A percentile compares a stretch with the other conserved stretches of the same genome.
Conservation (phyloP, 2,888 invertebrate species). For the Phortica okadai region DNA sequence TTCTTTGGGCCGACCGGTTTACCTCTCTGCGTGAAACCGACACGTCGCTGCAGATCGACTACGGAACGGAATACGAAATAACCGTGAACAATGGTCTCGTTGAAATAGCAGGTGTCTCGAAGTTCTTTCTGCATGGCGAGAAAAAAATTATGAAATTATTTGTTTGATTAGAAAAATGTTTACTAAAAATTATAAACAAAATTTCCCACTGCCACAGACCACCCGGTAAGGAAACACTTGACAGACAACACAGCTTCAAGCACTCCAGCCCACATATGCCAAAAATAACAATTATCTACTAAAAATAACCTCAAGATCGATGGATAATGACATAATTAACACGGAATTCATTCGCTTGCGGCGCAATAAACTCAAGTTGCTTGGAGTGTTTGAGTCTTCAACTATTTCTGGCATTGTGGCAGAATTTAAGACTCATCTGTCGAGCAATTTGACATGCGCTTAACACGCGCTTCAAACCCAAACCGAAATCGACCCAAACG, state of each 20-base stretch:
- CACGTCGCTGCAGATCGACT: conserved; percentile 74
- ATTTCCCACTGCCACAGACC: neutral
- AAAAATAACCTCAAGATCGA: neutral
- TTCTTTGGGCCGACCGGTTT: conserved; percentile 75
- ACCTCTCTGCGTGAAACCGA: conserved; percentile 76
- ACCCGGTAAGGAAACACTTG: neutral
- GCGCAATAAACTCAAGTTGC: neutral
- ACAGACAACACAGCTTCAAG: neutral
- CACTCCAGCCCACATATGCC: neutral
- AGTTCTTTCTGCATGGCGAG: conserved; percentile 69
- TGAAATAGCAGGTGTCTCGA: conserved; percentile 76
- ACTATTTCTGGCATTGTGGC: neutral
- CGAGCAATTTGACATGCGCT: neutral
- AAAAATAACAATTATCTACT: conserved; percentile 7
- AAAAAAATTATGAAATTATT: conserved; percentile 23
- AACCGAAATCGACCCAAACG: neutral
- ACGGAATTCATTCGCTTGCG: neutral
- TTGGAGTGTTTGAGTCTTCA: neutral
- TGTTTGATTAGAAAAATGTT: neutral
- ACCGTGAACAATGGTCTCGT: conserved; percentile 75
- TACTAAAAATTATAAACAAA: neutral
- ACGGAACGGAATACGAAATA: conserved; percentile 76
- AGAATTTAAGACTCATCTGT: neutral
- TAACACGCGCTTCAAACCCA: neutral
- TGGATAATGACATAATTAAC: neutral